These are phyloP conservation scores for Alloscopus bannaensis DNA, from an alignment of 2,888 invertebrate genomes.

Conservation along the genomic window DNA sequence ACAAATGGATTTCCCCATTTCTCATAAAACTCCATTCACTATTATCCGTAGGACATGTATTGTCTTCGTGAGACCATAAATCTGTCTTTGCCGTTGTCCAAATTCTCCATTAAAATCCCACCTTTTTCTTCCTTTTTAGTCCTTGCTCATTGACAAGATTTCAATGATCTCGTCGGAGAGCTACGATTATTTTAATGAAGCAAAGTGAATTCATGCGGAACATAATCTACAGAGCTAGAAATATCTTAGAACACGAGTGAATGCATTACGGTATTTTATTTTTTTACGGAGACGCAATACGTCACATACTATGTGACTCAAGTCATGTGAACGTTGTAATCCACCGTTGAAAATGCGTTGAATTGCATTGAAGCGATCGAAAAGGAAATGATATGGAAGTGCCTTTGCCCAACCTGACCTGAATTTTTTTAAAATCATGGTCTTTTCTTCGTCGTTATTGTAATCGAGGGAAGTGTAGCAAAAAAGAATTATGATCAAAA, in stretches of 20 bases:
- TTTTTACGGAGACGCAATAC: no score
- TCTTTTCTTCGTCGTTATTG: conserved; percentile 13
- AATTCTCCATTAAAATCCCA: no score
- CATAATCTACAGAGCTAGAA: neutral
- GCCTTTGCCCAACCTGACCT: conserved; percentile 34
- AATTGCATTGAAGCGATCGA: conserved; percentile 26
- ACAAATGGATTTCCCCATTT: no score
- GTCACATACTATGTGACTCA: neutral
- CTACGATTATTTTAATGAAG: conserved; percentile 24
- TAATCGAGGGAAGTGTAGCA: conserved; percentile 18
- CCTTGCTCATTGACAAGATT: no score
- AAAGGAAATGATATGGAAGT: conserved; percentile 36
- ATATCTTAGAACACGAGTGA: neutral
- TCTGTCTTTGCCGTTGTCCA: no score
- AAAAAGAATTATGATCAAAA: conserved; percentile 21
- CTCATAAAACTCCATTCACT: no score
- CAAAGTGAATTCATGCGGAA: conserved; percentile 22
- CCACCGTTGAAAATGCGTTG: conserved; percentile 40
- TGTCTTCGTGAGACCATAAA: neutral
- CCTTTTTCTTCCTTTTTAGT: no score
- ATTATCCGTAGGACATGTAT: neutral
- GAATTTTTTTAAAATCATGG: conserved; percentile 23
- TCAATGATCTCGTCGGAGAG: no score
- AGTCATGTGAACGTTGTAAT: conserved; percentile 32
- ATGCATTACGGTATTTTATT: no score